Conservation (phyloP, 2,113 vertebrate genomes). For the Chaetorhynchus papuensis region DNA sequence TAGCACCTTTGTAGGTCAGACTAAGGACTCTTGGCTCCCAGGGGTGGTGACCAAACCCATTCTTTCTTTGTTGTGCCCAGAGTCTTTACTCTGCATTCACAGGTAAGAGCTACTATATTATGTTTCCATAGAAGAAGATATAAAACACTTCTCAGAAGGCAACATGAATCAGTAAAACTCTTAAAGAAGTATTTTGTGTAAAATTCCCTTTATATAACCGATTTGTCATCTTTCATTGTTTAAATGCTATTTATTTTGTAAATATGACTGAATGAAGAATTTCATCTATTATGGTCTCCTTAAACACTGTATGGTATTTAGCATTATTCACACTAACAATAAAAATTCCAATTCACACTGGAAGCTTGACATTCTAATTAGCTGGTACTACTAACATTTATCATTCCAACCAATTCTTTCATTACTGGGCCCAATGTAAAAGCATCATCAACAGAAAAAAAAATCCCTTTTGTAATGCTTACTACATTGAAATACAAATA, state of each 20-base stretch:
- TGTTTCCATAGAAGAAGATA: background rate
- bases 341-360: background rate
- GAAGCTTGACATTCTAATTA: background rate
- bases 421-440: background rate
- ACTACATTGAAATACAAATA: background rate
- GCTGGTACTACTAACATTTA: background rate
- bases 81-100: background rate
- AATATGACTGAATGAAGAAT: background rate
- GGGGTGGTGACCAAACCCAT: background rate
- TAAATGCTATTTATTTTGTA: background rate
- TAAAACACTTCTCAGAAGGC: background rate
- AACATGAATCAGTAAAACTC: background rate
- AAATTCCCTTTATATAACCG: background rate
- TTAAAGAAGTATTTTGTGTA: background rate
- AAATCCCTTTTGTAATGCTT: background rate
- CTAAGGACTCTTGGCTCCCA: background rate
- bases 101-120: background rate
- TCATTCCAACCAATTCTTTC: background rate
- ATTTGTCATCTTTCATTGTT: background rate
- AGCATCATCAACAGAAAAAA: background rate
- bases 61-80: background rate
- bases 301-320: background rate
- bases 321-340: background rate
- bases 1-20: background rate
- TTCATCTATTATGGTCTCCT: background rate